Conservation (phyloP, 2,888 invertebrate genomes). For the Dryomyza anilis region DNA sequence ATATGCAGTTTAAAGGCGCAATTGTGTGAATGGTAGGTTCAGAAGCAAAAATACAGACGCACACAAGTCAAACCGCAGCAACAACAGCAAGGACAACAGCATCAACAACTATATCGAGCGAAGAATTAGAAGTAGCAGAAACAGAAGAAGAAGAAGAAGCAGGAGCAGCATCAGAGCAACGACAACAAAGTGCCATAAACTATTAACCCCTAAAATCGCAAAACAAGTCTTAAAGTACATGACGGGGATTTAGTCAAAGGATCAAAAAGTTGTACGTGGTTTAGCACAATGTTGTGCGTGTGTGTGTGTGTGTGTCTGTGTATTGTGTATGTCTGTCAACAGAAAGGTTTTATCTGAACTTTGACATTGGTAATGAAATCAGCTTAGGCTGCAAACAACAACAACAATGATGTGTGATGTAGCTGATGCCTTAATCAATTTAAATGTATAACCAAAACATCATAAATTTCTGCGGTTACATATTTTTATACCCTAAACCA, state of each 20-base stretch:
- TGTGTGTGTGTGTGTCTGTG: not conserved
- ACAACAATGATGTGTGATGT: not conserved
- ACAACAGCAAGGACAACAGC: not conserved
- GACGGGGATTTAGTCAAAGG: constrained; percentile 17
- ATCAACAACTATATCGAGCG: not conserved
- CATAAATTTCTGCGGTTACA: no score
- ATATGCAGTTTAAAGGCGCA: no score
- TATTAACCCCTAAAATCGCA: constrained; percentile 23
- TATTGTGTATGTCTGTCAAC: not conserved
- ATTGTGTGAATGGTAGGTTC: not conserved
- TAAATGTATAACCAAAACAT: no score
- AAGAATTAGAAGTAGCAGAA: no score
- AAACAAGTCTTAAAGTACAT: constrained; percentile 4
- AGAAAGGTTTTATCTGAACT: not conserved
- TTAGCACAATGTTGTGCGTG: not conserved
- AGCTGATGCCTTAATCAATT: no score
- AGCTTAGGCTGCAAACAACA: not conserved
- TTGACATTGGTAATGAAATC: not conserved
- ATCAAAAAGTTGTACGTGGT: constrained; percentile 20
- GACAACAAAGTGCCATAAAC: constrained; percentile 17
- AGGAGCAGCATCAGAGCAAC: not conserved
- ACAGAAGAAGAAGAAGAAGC: not conserved
- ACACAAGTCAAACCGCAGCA: not conserved
- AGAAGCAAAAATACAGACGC: not conserved
- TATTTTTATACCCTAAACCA: no score